These are phyloP conservation scores for Chymomyza costata DNA, from an alignment of 1,140 invertebrate genomes.

Conservation along the genomic window DNA sequence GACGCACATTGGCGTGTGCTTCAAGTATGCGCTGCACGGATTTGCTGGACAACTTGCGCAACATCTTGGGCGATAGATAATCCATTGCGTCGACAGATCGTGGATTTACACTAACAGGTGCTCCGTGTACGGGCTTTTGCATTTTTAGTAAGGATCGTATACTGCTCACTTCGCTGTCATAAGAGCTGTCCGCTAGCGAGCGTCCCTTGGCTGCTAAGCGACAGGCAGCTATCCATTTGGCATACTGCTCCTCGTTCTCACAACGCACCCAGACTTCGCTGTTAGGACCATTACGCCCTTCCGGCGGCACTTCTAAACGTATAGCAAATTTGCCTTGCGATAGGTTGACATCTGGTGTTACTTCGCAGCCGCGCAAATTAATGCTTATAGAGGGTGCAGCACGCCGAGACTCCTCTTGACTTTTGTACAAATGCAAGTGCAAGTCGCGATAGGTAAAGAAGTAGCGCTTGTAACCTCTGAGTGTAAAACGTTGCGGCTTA, in stretches of 20 bases:
- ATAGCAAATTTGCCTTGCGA: constrained; percentile 94
- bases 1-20: constrained; percentile 97
- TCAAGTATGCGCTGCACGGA: constrained; percentile 92
- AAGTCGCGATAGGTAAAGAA: constrained; percentile 93
- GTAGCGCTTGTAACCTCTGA: constrained; percentile 92
- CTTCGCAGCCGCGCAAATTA: constrained; percentile 93
- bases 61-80: constrained; percentile 91
- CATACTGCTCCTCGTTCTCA: constrained; percentile 96
- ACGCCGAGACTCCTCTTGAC: constrained; percentile 83
- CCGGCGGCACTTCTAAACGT: constrained; percentile 93
- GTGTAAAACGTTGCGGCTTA: constrained; percentile 91
- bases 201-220: constrained; percentile 95
- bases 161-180: constrained; percentile 92
- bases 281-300: constrained; percentile 83
- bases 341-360: constrained; percentile 97
- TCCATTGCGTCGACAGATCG: constrained; percentile 90
- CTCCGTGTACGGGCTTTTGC: constrained; percentile 88
- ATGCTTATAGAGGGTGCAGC: constrained; percentile 80
- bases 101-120: constrained; percentile 82
- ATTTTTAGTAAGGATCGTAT: constrained; percentile 93
- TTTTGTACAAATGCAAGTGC: constrained; percentile 75
- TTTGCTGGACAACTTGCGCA: constrained; percentile 87
- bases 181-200: constrained; percentile 93
- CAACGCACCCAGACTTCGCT: constrained; percentile 96
- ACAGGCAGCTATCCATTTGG: constrained; percentile 99